Evolutionary conservation across 2,888 invertebrate genomes (phyloP).

Genomic region (Polia nebulosa): DNA sequence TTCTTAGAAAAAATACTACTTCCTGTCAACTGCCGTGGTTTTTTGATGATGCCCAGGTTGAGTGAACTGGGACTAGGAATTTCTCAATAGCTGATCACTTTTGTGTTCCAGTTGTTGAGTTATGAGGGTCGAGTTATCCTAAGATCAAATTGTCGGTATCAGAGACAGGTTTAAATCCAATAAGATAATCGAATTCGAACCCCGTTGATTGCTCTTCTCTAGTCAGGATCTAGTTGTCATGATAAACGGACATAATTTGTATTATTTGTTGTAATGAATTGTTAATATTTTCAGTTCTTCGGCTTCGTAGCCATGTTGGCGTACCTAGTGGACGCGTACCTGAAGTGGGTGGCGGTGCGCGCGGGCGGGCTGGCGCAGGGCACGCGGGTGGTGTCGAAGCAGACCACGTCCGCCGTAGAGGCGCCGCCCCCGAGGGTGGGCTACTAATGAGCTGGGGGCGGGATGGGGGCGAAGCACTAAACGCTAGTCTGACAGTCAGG

Average conservation of each 20-base stretch:
- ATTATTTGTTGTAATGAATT: not conserved
- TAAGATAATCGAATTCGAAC: no score
- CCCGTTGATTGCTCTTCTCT: no score
- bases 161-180: no score
- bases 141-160: no score
- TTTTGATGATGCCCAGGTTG: no score
- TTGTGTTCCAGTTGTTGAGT: not conserved
- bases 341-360: slow-evolving; percentile 93
- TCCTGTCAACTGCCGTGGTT: no score
- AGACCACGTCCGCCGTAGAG: slow-evolving; percentile 91
- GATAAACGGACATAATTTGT: no score
- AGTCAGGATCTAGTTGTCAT: not conserved
- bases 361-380: slow-evolving; percentile 94
- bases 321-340: slow-evolving; percentile 95
- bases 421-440: slow-evolving; percentile 77
- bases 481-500: slow-evolving; percentile 15
- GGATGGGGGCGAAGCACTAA: not conserved
- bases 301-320: slow-evolving; percentile 95
- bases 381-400: slow-evolving; percentile 92
- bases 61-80: no score
- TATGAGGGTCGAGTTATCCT: not conserved
- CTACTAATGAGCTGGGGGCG: slow-evolving; percentile 70
- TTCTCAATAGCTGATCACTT: no score
- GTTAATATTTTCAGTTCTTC: slow-evolving; percentile 93
- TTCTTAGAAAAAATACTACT: not conserved